Evolutionary conservation across 2,797 vertebrate species (phyloP).

Genomic region (Rhinichthys osculus): DNA sequence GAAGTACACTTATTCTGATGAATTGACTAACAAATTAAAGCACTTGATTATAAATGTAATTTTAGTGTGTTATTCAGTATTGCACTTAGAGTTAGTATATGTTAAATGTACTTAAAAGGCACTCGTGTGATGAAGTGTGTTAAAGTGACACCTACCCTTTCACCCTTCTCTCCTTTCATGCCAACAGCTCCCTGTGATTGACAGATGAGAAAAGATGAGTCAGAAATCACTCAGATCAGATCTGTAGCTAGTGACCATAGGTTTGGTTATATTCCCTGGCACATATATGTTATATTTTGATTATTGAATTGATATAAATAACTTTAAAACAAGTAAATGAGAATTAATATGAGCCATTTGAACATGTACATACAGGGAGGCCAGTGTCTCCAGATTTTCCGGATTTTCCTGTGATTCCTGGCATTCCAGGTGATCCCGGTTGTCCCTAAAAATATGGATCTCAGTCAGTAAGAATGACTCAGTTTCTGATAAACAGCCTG

Average conservation of each 20-base stretch:
- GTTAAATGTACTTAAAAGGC: neutral
- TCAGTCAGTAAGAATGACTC: slow-evolving; percentile 22
- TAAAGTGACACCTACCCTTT: slow-evolving; percentile 83
- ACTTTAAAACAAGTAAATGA: neutral
- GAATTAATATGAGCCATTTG: neutral
- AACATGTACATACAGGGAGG: slow-evolving; percentile 82
- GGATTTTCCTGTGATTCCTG: slow-evolving; percentile 90
- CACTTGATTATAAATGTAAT: neutral
- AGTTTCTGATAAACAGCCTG: neutral
- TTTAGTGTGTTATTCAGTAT: neutral
- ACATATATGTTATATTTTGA: neutral
- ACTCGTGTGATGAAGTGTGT: neutral
- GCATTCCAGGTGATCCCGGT: slow-evolving; percentile 92
- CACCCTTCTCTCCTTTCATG: slow-evolving; percentile 96
- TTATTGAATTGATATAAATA: neutral
- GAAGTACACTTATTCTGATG: neutral
- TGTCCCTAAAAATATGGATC: slow-evolving; percentile 79
- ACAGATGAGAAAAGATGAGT: slow-evolving; percentile 53
- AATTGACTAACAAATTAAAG: neutral
- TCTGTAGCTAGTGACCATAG: neutral
- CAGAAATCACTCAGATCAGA: neutral
- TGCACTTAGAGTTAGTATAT: neutral
- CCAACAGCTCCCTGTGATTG: slow-evolving; percentile 86
- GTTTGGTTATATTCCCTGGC: neutral
- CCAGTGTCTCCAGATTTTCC: slow-evolving; percentile 92